These are phyloP conservation scores for Eupsittula cactorum DNA, from an alignment of 2,113 vertebrate species.

Conservation along the genomic window DNA sequence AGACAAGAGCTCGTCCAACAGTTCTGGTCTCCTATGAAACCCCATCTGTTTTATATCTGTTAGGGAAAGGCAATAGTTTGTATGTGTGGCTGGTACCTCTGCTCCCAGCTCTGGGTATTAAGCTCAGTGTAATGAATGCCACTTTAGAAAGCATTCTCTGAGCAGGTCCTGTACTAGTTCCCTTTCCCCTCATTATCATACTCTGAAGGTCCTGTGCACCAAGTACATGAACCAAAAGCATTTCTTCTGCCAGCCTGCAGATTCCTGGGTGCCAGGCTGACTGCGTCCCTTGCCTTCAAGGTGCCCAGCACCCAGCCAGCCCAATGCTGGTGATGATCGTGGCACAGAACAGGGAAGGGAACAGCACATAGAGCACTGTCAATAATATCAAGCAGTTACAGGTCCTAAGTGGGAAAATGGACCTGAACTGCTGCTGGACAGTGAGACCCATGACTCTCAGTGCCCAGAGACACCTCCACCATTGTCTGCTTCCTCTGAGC, in stretches of 20 bases:
- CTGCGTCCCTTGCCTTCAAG: neutral
- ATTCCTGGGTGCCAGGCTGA: neutral
- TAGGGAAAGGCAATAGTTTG: neutral
- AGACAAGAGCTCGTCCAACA: constrained; percentile 83
- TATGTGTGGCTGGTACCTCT: neutral
- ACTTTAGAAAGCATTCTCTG: neutral
- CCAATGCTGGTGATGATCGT: no score
- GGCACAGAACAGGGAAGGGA: neutral
- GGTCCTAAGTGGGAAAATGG: neutral
- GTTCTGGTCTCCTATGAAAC: constrained; percentile 62
- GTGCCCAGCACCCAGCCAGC: neutral
- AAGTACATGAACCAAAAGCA: neutral
- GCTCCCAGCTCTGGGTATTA: neutral
- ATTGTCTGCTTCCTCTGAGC: accelerated
- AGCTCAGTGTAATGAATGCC: accelerated
- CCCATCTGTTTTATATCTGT: constrained; percentile 82
- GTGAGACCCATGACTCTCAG: accelerated
- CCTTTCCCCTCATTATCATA: neutral
- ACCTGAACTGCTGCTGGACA: neutral
- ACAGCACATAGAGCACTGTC: neutral
- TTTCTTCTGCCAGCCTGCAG: neutral
- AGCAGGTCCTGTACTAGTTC: accelerated
- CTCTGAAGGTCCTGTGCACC: neutral
- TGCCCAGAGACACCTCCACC: neutral
- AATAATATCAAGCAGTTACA: neutral